Evolutionary conservation across 2,888 invertebrate genomes (phyloP), one percentile per base, ranked within the genome.

Genomic region (Cylloceria caligata): DNA sequence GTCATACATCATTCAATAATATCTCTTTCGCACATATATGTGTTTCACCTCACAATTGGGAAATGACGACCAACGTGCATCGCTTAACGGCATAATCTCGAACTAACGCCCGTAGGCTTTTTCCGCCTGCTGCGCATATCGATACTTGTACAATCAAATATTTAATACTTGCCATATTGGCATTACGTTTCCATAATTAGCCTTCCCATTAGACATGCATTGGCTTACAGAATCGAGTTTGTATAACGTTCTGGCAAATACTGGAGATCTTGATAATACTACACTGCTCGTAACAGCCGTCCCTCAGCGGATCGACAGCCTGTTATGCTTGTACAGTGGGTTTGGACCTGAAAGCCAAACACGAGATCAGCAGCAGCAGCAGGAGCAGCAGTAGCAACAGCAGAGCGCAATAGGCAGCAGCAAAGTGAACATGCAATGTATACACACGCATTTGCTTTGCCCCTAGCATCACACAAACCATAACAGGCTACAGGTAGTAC

Each of bases 231-330:
- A 84, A 80, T 80, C 79, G 80, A 80, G 76, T 73, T 72, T 73
- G 80, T 80, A 81, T 79, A 83, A 77, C 76, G 75, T 73, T 62
- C 49, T 11, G 27, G 6, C 62, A 67, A 76, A 67, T 57, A 62
- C 11, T 60, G 11, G 13, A 49, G 60, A 72, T 77, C 55, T 39
- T 67, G 42, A 34, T 49, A 55, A 72, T 55, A 39, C 30, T 39
- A 16, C 39, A 72, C 79, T 78, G 74, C 85, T 69, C 76, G 80
- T 73, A 86, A 87, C 83, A 87, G 85, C 80, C 84, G 85, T 88
- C 84, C 83, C 81, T 39, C 39, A 49, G 11, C 19, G 16, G 9
- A 47, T 30, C 52, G 52, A 55, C 68, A 30, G 39, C 49, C 57
- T 71, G 65, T 74, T 75, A 71, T 71, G 81, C 65, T 78, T 65